Evolutionary conservation across 64 coral and sea anemone species (phyloP).

Genomic region (Montipora cactus): DNA sequence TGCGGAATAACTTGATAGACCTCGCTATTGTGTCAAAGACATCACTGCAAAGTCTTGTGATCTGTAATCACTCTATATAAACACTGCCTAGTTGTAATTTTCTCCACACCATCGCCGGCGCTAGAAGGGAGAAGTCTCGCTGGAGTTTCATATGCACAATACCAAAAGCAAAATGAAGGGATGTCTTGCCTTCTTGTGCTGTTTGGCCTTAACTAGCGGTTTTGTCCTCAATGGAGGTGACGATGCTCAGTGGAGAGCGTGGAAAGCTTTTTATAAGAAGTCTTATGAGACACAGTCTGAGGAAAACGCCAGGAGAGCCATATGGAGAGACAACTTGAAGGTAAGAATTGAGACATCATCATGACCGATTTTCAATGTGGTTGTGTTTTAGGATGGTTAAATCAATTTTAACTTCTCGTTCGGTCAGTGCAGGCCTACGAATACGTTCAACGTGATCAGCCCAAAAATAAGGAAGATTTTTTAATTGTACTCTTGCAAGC

Average conservation of each 20-base stretch:
- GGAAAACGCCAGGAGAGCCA: constrained; percentile 54
- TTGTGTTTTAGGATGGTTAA: no score
- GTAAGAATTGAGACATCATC: constrained; percentile 7
- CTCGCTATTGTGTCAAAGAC: neutral
- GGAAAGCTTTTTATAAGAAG: constrained; percentile 79
- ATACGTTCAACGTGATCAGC: no score
- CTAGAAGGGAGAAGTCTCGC: neutral
- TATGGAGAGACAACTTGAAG: constrained; percentile 83
- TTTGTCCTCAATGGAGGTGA: constrained; percentile 61
- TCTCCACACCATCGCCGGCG: neutral
- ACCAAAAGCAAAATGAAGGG: constrained; percentile 30
- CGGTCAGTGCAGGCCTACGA: no score
- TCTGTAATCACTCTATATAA: neutral
- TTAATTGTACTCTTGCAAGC: no score
- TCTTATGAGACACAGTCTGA: constrained; percentile 57
- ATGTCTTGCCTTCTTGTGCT: constrained; percentile 50
- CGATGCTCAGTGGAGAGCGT: constrained; percentile 68
- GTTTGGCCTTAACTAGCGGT: constrained; percentile 42
- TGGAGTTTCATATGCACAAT: neutral
- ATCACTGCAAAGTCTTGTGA: neutral
- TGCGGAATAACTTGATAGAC: neutral
- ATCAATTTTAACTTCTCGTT: no score
- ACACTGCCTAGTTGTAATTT: neutral
- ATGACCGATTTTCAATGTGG: no score
- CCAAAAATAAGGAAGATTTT: no score